Percentiles rank a stretch among this genome's conserved stretches.
Conservation (phyloP, 2,113 vertebrate genomes). For the Pongo pygmaeus region DNA sequence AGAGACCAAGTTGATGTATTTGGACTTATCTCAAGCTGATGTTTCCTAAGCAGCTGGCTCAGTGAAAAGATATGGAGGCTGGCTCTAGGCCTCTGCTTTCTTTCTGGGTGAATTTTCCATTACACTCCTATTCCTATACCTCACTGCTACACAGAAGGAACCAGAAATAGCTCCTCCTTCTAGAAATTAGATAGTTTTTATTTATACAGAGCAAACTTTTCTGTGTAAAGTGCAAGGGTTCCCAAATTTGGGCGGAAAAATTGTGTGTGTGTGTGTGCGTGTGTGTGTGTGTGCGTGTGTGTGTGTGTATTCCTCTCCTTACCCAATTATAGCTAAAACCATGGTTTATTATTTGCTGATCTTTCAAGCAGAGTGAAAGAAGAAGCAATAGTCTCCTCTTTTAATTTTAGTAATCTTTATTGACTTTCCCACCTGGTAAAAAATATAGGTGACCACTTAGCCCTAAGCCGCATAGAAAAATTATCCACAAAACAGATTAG, state of each 20-base stretch:
- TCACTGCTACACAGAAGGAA: not conserved
- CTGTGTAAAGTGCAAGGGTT: not conserved
- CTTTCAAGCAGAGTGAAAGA: not conserved
- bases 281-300: not conserved
- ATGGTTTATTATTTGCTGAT: not conserved
- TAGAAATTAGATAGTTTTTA: constrained; percentile 8
- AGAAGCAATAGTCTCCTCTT: not conserved
- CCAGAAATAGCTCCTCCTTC: constrained; percentile 13
- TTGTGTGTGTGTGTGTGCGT: too few relatives aligned
- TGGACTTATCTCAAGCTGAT: constrained; percentile 43
- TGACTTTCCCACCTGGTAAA: not conserved
- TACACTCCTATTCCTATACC: not conserved
- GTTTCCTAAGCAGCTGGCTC: constrained; percentile 74
- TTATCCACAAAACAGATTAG: not conserved
- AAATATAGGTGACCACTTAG: not conserved
- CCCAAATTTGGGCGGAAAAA: not conserved
- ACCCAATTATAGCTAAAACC: not conserved
- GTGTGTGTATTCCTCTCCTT: not conserved
- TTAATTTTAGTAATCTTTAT: not conserved
- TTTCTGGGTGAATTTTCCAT: constrained; percentile 22
- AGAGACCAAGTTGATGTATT: constrained; percentile 45
- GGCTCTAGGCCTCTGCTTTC: not conserved
- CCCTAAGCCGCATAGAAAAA: not conserved
- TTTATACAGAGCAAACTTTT: not conserved
- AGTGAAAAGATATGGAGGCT: constrained; percentile 32